These are phyloP conservation scores for Brotula barbata DNA, from an alignment of 2,797 vertebrate genomes.

Conservation along the genomic window DNA sequence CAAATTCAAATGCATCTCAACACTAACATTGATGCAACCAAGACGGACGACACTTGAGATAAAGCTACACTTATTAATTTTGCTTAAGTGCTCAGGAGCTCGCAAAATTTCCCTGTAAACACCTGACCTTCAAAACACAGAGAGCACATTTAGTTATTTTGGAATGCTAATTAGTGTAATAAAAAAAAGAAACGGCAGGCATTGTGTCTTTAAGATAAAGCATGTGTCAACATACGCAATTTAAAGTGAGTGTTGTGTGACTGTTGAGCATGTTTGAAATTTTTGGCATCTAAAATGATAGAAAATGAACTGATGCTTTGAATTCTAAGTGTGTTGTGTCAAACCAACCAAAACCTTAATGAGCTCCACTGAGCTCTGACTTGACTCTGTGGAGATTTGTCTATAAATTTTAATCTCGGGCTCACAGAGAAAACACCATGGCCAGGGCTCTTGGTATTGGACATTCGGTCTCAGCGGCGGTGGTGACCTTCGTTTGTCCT, in stretches of 20 bases:
- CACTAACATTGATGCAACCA: conserved; percentile 2
- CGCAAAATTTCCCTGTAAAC: neutral
- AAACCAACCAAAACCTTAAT: conserved; percentile 55
- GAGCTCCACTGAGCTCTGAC: conserved; percentile 55
- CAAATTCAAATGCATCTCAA: conserved; percentile 10
- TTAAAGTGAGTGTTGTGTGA: conserved; percentile 14
- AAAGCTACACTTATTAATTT: neutral
- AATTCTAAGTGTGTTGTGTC: conserved; percentile 38
- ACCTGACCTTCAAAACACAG: too few species aligned
- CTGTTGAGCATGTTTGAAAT: conserved; percentile 22
- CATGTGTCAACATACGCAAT: neutral
- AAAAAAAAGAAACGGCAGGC: neutral
- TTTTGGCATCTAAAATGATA: conserved; percentile 33
- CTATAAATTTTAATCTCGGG: conserved; percentile 65
- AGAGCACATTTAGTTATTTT: neutral
- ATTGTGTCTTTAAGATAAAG: conserved; percentile 7
- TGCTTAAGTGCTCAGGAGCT: neutral
- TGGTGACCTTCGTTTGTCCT: conserved; percentile 73
- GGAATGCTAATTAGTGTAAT: neutral
- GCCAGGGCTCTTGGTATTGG: conserved; percentile 58
- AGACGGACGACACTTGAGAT: conserved; percentile 7
- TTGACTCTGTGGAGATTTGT: conserved; percentile 46
- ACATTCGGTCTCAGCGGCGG: conserved; percentile 56
- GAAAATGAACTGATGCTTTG: conserved; percentile 47
- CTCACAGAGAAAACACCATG: conserved; percentile 29